Percentiles rank a stretch among this genome's conserved stretches.
These are phyloP conservation scores for Orchesellides sinensis DNA, from an alignment of 2,888 invertebrate genomes.

Conservation along the genomic window DNA sequence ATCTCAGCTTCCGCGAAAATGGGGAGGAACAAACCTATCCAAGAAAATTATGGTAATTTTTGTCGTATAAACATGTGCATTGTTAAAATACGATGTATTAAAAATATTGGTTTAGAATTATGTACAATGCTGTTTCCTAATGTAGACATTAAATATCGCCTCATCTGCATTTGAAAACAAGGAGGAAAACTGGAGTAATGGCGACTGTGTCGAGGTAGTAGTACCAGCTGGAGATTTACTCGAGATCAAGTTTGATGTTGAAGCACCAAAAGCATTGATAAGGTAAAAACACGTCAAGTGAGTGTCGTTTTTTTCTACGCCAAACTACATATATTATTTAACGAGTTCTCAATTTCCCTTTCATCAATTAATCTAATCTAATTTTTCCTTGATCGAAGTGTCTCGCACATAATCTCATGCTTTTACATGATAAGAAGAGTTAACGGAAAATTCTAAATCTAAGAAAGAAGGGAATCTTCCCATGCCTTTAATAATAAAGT, in stretches of 20 bases:
- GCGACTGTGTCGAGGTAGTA: background rate
- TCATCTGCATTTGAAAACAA: background rate
- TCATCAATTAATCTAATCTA: no score
- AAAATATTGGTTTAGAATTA: no score
- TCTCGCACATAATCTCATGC: no score
- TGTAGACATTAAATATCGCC: background rate
- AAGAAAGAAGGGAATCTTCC: background rate
- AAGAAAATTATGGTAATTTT: slow-evolving; percentile 10
- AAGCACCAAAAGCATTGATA: slow-evolving; percentile 10
- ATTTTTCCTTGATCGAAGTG: no score
- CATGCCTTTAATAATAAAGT: background rate
- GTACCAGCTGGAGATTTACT: slow-evolving; percentile 17
- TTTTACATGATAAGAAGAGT: no score
- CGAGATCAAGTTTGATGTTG: slow-evolving; percentile 26
- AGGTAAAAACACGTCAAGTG: slow-evolving; percentile 1
- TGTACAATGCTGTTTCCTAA: background rate
- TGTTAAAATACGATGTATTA: no score
- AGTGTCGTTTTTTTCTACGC: background rate
- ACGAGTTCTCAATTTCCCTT: no score
- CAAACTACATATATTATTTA: background rate
- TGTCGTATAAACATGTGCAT: no score
- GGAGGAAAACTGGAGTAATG: background rate
- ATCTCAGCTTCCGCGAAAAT: slow-evolving; percentile 31
- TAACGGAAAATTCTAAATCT: no score
- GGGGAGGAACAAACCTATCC: slow-evolving; percentile 32